These are phyloP conservation scores for Sturnira hondurensis DNA, from an alignment of 2,113 vertebrate species.

Conservation along the genomic window DNA sequence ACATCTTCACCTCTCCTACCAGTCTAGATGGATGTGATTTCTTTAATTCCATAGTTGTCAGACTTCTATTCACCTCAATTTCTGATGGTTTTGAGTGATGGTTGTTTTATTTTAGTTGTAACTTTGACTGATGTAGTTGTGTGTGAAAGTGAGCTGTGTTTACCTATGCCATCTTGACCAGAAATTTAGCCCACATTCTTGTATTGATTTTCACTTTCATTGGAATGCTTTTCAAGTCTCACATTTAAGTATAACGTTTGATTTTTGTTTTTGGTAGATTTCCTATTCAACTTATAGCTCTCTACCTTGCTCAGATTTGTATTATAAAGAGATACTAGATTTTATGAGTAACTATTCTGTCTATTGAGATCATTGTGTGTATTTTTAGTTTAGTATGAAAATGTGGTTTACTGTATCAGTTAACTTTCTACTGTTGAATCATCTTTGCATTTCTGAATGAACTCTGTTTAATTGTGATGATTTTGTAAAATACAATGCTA, in stretches of 20 bases:
- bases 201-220: background rate
- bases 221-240: background rate
- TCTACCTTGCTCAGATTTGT: background rate
- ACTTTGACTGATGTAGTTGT: too few relatives aligned
- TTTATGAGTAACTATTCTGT: background rate
- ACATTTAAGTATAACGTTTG: background rate
- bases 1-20: too few relatives aligned
- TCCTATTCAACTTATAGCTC: background rate
- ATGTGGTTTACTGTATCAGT: background rate
- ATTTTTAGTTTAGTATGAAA: slow-evolving; percentile 1
- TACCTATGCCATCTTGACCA: too few relatives aligned
- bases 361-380: background rate
- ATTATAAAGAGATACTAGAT: background rate
- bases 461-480: background rate
- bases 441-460: background rate
- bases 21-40: too few relatives aligned
- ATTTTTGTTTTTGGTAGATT: slow-evolving; percentile 33
- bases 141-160: too few relatives aligned
- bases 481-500: background rate
- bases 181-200: background rate
- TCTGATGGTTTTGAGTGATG: too few relatives aligned
- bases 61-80: too few relatives aligned
- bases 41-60: too few relatives aligned
- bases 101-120: too few relatives aligned
- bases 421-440: slow-evolving; percentile 4